Percentiles rank a stretch among this genome's conserved stretches.
phyloP scores from a whole-genome alignment of 2,888 invertebrate species.

The Eurytoma californica region DNA sequence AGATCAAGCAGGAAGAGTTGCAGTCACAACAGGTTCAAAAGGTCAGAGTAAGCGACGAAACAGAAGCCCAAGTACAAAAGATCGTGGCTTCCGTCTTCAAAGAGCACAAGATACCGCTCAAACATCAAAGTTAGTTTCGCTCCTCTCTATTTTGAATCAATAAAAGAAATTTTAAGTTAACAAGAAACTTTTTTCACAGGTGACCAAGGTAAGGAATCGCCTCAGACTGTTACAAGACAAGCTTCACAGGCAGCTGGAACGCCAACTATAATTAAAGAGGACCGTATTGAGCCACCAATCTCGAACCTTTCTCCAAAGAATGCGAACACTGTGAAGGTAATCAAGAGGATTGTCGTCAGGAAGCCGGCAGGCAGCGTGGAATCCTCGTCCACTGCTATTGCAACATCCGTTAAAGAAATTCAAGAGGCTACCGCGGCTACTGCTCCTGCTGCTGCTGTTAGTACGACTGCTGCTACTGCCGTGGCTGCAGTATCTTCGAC shows the following conservation, averaged over 20 bases:
- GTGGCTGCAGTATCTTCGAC: too few species aligned
- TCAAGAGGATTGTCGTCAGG: conserved; percentile 71
- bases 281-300: conserved; percentile 56
- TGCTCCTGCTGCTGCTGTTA: too few species aligned
- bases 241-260: conserved; percentile 1
- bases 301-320: conserved; percentile 59
- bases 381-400: conserved; percentile 55
- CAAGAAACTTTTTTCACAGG: neutral
- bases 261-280: conserved; percentile 61
- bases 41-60: conserved; percentile 65
- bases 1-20: conserved; percentile 56
- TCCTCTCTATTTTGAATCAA: neutral
- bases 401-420: conserved; percentile 51
- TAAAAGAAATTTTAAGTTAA: too few species aligned
- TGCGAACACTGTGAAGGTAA: conserved; percentile 71
- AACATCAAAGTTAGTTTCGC: conserved; percentile 47
- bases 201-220: conserved; percentile 35
- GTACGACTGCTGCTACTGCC: too few species aligned
- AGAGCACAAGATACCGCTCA: conserved; percentile 72
- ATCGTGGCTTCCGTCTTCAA: conserved; percentile 73
- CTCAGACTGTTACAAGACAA: conserved; percentile 13
- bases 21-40: conserved; percentile 52
- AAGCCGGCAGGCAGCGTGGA: conserved; percentile 62
- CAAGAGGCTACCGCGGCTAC: conserved; percentile 30
- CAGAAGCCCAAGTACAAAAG: conserved; percentile 73